Conservation (phyloP, 2,797 vertebrate genomes). For the Picus viridis region DNA sequence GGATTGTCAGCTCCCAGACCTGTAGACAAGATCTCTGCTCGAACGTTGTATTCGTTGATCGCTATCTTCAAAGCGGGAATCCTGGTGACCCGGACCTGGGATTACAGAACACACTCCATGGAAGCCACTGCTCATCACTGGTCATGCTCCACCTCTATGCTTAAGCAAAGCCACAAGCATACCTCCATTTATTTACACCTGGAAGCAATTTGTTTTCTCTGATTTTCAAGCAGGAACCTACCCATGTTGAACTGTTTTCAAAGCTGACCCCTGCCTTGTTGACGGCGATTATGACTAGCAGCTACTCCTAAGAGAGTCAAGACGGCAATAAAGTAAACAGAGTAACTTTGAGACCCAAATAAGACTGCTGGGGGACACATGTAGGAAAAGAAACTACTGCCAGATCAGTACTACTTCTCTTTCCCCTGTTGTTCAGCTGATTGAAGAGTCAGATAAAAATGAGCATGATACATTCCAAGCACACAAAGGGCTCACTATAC, state of each 20-base stretch:
- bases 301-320: background rate
- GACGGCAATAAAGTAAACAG: background rate
- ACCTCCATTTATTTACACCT: background rate
- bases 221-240: background rate
- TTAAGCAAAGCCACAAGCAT: background rate
- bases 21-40: conserved; percentile 76
- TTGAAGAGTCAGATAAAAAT: background rate
- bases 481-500: background rate
- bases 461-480: background rate
- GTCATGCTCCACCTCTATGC: background rate
- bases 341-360: background rate
- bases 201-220: background rate
- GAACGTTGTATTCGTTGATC: conserved; percentile 77
- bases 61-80: conserved; percentile 70
- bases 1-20: conserved; percentile 81
- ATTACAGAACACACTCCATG: background rate
- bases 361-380: background rate
- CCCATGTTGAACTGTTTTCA: background rate
- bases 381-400: background rate
- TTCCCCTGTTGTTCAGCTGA: background rate
- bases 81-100: conserved; percentile 75
- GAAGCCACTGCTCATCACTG: background rate
- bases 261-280: background rate
- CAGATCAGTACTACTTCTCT: background rate
- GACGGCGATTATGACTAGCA: background rate